Evolutionary conservation across 2,113 vertebrate species (phyloP), one percentile per base, ranked within the genome.

Genomic region (Rhombomys opimus): DNA sequence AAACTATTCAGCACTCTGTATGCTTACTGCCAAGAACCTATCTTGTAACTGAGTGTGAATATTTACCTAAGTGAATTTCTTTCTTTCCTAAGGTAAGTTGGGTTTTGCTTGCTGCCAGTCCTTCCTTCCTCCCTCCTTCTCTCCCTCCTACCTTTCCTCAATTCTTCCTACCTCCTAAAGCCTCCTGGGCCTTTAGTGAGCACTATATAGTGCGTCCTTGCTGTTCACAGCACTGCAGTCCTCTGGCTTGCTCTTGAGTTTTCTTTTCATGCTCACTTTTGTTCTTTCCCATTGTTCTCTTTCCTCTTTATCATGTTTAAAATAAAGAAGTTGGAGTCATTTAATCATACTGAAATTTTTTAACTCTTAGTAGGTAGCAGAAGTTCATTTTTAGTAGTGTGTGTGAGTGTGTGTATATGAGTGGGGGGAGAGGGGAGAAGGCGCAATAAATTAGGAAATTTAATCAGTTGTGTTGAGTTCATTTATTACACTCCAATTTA

Each of bases 61-160:
- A 27, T 88, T 84, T 95, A 77, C 70, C 25, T 94, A 13, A 87
- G 15, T 88, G 67, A 38, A 30, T 68, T 67, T 7, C 70, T 80
- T 87, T 85, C 50, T 87, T 95, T 92, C 61, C 67, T 93, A 84
- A 61, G 91, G n/a, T 23, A 68, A 63, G 15, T 81, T 88, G 41
- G 35, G 23, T 84, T 89, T 89, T 46, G 41, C 46, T 52, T 86
- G 35, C 86, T 94, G 8, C 87, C 89, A 46, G 67, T 67, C n/a
- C 50, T 85, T 4, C 0, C 52, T 4, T 2, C 8, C 3, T 4
- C 20, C 70, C 35, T 18, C 27, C 15, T 68, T 4, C 7, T 4
- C 3, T 4, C 20, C 70, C 35, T 18, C 27, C 15, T 68, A n/a
- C 32, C 59, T 72, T 7, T 0, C 75, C 4, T 32, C 78, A 46